Base-by-base conservation (phyloP, 2,888 invertebrate genomes). In the Aporophyla nigra region DNA sequence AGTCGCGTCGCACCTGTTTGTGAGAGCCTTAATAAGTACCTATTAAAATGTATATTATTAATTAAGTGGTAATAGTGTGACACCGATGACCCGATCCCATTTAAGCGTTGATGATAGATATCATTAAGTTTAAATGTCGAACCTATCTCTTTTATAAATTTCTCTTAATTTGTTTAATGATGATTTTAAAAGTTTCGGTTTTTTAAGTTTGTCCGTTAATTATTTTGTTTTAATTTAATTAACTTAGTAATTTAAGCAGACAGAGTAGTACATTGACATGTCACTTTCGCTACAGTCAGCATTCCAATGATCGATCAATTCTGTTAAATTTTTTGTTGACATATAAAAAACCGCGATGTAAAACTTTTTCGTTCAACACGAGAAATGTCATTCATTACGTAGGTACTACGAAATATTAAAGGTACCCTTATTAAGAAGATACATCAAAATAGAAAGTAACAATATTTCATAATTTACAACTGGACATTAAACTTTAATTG, bases 71-170 rank as follows among this genome's bases (percentile, higher is more conserved):
- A 58, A 69, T 53, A 62, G 62, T 76, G 76, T 81, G 76, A 83
- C 68, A 82, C 65, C 61, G 54, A 68, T 84, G 87, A 84, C 75
- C 84, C 82, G 85, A 84, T 81, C 65, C 74, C 54, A 40, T 70
- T 74, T 62, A 59, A 77, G 63, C 56, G 61, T 54, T 54, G 24
- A 70, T 74, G 12, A 7, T 69, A 46, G 33, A 33, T 33, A 76
- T 76, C 53, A 54, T 49, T 49, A 53, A 33, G 33, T 33, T 33
- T 16, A 40, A 54, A 56, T 33, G 6, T 10, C 24, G 24, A 33
- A 33, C 33, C 33, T 43, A 66, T 59, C 53, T 67, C 65, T 83
- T 70, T 40, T 58, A 72, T 61, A 12, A 40, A 27, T 9, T 12
- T 56, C 2, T 63, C 5, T 66, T 46, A 68, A 73, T 78, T 33